phyloP scores from a whole-genome alignment of 2,888 invertebrate species.

The Belgica antarctica region DNA sequence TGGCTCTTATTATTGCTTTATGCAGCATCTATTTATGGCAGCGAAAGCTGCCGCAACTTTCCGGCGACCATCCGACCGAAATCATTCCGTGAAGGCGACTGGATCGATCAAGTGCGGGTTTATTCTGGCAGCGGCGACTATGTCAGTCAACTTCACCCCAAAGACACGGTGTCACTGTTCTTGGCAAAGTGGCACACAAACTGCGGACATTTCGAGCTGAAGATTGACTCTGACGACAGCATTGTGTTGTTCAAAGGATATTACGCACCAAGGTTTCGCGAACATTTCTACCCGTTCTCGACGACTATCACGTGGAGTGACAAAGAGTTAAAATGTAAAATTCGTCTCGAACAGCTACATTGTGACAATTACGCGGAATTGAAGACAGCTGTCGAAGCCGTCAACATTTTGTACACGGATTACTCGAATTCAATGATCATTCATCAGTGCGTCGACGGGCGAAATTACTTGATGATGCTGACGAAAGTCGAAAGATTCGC shows the following conservation, averaged over 20 bases:
- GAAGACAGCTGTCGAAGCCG: neutral
- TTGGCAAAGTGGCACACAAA: neutral
- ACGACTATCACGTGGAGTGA: neutral
- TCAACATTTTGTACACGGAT: slow-evolving; percentile 14
- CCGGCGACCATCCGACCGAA: neutral
- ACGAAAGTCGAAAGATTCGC: neutral
- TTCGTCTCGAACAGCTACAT: neutral
- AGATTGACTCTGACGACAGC: neutral
- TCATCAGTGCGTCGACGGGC: slow-evolving; percentile 21
- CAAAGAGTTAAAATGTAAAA: neutral
- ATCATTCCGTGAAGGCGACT: slow-evolving; percentile 14
- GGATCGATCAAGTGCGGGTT: slow-evolving; percentile 24
- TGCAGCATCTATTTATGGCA: neutral
- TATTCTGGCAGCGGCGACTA: neutral
- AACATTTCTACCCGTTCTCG: slow-evolving; percentile 8
- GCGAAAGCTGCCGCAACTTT: neutral
- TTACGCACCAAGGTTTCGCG: neutral
- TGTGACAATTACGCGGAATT: neutral
- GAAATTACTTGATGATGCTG: slow-evolving; percentile 10
- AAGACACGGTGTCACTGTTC: slow-evolving; percentile 16
- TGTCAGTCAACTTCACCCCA: neutral
- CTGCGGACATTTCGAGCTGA: slow-evolving; percentile 1
- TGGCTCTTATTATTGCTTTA: neutral
- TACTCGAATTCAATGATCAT: slow-evolving; percentile 8
- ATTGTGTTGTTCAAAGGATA: neutral